These are phyloP conservation scores for Berghia stephanieae DNA, from an alignment of 1,140 invertebrate species.

Conservation along the genomic window DNA sequence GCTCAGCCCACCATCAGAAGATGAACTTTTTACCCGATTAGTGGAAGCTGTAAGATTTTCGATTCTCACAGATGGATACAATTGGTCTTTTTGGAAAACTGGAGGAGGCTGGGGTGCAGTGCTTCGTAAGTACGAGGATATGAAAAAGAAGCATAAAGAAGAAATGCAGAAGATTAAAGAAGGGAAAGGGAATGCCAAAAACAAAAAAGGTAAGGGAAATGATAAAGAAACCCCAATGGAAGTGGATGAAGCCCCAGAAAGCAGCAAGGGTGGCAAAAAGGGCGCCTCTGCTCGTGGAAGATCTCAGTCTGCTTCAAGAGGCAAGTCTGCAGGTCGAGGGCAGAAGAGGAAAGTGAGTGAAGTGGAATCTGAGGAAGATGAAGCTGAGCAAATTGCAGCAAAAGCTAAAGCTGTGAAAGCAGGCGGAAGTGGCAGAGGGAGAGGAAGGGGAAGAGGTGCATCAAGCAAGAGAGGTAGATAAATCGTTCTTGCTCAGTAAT, in stretches of 20 bases:
- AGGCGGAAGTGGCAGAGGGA: constrained; percentile 26
- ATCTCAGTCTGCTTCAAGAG: too few species aligned
- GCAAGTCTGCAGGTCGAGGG: constrained; percentile 27
- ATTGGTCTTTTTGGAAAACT: constrained; percentile 43
- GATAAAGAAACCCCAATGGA: constrained; percentile 14
- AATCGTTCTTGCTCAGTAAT: too few species aligned
- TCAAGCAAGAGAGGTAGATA: constrained; percentile 4
- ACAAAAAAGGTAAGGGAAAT: constrained; percentile 18
- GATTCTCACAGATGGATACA: constrained; percentile 45
- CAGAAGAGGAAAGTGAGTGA: constrained; percentile 11
- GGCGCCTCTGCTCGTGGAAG: too few species aligned
- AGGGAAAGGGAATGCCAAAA: not conserved
- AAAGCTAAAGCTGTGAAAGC: constrained; percentile 27
- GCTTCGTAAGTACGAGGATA: constrained; percentile 36
- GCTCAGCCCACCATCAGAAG: constrained; percentile 45
- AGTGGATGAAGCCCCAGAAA: constrained; percentile 18
- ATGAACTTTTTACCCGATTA: constrained; percentile 40
- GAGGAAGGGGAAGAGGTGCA: constrained; percentile 23
- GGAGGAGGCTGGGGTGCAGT: constrained; percentile 46
- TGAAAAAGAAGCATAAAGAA: constrained; percentile 19
- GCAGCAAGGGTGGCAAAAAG: not conserved
- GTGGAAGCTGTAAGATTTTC: constrained; percentile 40
- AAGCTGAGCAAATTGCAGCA: constrained; percentile 15
- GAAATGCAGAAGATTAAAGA: not conserved
- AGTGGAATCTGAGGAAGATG: not conserved